These are phyloP conservation scores for Synanthedon vespiformis DNA, from an alignment of 2,888 invertebrate species.

Conservation along the genomic window DNA sequence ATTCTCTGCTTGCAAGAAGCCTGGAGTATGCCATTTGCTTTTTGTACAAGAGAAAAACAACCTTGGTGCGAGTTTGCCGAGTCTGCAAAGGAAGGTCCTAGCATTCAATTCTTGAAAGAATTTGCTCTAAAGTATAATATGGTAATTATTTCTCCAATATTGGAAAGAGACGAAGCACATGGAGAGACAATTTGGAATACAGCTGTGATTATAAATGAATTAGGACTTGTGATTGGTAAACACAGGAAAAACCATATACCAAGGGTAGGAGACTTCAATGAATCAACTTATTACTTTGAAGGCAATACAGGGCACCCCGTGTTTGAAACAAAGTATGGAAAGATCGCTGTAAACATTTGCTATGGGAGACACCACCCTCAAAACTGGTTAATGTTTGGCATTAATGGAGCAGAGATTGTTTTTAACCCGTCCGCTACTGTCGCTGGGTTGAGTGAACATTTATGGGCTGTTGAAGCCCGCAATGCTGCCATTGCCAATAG, in stretches of 20 bases:
- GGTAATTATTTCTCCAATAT: slow-evolving; percentile 94
- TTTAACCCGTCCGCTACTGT: slow-evolving; percentile 99
- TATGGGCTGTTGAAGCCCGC: slow-evolving; percentile 96
- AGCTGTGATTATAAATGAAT: slow-evolving; percentile 89
- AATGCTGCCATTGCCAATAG: slow-evolving; percentile 97
- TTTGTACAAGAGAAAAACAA: slow-evolving; percentile 95
- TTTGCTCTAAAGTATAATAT: slow-evolving; percentile 86
- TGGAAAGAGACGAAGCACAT: slow-evolving; percentile 90
- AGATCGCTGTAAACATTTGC: slow-evolving; percentile 95
- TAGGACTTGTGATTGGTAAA: slow-evolving; percentile 90
- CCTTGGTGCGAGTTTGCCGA: slow-evolving; percentile 99
- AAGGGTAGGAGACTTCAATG: slow-evolving; percentile 97
- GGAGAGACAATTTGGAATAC: slow-evolving; percentile 96
- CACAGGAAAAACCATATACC: slow-evolving; percentile 99
- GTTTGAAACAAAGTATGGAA: slow-evolving; percentile 87
- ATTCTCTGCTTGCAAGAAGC: slow-evolving; percentile 96
- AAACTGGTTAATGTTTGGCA: slow-evolving; percentile 98
- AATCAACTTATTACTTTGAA: slow-evolving; percentile 97
- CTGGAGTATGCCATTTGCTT: slow-evolving; percentile 99
- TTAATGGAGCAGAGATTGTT: slow-evolving; percentile 98
- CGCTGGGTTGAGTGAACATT: slow-evolving; percentile 83
- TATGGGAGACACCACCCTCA: slow-evolving; percentile 98
- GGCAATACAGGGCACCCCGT: slow-evolving; percentile 97
- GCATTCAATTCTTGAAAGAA: slow-evolving; percentile 83
- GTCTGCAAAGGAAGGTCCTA: slow-evolving; percentile 85